phyloP scores from a whole-genome alignment of 2,113 vertebrate genomes.

The Pollimyrus isidori region DNA sequence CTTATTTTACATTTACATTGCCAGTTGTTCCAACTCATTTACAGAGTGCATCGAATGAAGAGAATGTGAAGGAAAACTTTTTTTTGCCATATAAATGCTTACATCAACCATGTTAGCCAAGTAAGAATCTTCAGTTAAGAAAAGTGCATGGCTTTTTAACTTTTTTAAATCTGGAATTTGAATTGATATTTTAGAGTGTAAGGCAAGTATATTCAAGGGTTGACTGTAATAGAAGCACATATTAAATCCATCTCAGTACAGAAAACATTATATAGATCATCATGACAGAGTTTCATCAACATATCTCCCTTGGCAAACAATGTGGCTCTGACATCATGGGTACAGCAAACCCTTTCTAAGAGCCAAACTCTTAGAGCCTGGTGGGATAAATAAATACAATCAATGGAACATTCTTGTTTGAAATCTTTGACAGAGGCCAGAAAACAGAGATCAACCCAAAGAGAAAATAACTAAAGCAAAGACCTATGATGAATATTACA shows the following conservation, averaged over 20 bases:
- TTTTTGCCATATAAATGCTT: background rate
- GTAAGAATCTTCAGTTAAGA: background rate
- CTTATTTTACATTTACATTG: background rate
- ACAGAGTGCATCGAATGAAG: background rate
- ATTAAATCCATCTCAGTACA: background rate
- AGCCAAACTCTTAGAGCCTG: background rate
- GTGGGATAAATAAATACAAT: conserved; percentile 7
- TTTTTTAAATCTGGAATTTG: background rate
- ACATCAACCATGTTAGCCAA: background rate
- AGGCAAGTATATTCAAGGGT: background rate
- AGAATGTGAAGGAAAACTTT: background rate
- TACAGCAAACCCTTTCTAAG: background rate
- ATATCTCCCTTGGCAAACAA: conserved; percentile 5
- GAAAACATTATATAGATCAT: background rate
- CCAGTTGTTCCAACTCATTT: background rate
- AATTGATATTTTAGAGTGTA: background rate
- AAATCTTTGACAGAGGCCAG: background rate
- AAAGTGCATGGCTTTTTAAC: background rate
- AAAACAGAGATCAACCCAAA: background rate
- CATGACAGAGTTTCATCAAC: conserved; percentile 9
- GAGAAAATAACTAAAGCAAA: background rate
- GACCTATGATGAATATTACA: background rate
- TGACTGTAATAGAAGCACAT: background rate
- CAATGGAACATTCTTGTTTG: background rate
- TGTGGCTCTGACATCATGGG: background rate